Percentiles rank a stretch among this genome's conserved stretches.
Conservation (phyloP, 2,888 invertebrate species). For the Lasioglossum vierecki region DNA sequence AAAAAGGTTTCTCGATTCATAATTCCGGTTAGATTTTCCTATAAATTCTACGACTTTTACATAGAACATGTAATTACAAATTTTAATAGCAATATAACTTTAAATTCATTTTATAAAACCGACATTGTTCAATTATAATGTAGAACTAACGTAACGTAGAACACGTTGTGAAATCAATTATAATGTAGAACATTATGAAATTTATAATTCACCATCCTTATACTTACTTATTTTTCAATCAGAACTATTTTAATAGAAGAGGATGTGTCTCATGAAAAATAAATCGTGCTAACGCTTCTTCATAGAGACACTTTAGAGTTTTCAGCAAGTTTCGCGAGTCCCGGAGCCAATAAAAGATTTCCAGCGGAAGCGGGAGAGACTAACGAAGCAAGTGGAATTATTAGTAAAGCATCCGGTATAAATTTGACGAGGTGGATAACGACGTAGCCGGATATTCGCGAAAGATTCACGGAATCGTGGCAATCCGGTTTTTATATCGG, state of each 20-base stretch:
- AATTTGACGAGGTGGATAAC: slow-evolving; percentile 2
- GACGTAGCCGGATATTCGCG: not conserved
- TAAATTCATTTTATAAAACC: no score
- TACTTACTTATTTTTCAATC: not conserved
- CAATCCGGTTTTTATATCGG: slow-evolving; percentile 14
- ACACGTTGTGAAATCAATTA: not conserved
- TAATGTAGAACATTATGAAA: not conserved
- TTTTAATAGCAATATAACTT: not conserved
- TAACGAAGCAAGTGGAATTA: not conserved
- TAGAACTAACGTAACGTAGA: no score
- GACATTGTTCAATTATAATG: not conserved
- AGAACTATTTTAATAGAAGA: not conserved
- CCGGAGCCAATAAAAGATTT: not conserved
- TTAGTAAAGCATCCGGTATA: not conserved
- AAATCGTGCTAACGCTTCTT: not conserved
- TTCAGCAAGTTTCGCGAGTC: not conserved
- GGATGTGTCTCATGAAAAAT: not conserved
- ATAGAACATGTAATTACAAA: not conserved
- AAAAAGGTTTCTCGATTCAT: not conserved
- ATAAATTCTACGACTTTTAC: not conserved
- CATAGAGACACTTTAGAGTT: not conserved
- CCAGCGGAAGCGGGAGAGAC: not conserved
- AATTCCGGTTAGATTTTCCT: not conserved
- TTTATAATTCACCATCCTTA: not conserved
- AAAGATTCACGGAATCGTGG: slow-evolving; percentile 4